Conservation (phyloP, 2,888 invertebrate genomes). For the Stramonita haemastoma region DNA sequence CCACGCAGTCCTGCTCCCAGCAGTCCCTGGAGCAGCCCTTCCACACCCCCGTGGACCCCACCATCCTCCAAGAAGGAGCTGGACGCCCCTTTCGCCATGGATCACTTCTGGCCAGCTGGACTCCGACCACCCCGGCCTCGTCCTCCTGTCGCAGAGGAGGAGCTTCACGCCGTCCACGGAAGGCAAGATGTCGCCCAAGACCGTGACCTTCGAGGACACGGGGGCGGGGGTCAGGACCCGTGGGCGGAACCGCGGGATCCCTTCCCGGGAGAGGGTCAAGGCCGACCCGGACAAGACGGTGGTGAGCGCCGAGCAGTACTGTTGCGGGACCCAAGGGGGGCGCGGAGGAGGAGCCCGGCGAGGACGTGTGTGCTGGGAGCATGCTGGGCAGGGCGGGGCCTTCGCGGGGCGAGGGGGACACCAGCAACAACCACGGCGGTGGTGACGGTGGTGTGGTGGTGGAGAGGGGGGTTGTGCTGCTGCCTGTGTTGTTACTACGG, state of each 20-base stretch:
- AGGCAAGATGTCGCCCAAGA: neutral
- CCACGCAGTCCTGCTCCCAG: neutral
- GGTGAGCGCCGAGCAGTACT: conserved; percentile 33
- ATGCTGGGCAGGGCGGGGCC: neutral
- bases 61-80: neutral
- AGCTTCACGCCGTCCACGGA: neutral
- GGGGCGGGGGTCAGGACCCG: neutral
- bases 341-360: neutral
- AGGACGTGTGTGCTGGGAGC: neutral
- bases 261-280: too few species aligned
- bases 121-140: neutral
- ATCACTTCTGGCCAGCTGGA: neutral
- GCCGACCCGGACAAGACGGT: conserved; percentile 35
- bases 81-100: neutral
- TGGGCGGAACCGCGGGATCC: neutral
- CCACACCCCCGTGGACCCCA: neutral
- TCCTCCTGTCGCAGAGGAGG: neutral
- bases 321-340: neutral
- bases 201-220: neutral
- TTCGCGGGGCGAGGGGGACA: neutral
- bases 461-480: neutral
- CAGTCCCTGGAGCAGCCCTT: neutral
- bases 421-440: neutral
- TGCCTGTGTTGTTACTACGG: neutral
- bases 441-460: neutral